phyloP scores from a whole-genome alignment of 2,113 vertebrate genomes.

The Verasper variegatus region DNA sequence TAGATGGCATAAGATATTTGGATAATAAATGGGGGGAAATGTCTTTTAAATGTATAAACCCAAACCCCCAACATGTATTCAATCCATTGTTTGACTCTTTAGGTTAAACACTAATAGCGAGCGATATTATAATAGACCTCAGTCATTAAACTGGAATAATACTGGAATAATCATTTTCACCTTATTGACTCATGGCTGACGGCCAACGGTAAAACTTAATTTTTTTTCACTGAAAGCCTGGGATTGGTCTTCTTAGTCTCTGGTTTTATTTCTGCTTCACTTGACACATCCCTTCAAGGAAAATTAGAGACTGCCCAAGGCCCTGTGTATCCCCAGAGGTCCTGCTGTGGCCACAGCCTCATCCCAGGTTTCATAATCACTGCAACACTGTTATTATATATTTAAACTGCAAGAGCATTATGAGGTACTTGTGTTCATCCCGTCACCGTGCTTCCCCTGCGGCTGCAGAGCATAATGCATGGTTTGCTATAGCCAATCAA shows the following conservation, averaged over 20 bases:
- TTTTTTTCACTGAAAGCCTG: not conserved
- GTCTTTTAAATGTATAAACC: not conserved
- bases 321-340: not conserved
- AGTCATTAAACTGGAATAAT: not conserved
- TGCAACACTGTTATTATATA: not conserved
- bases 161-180: slow-evolving; percentile 13
- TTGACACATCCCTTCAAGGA: slow-evolving; percentile 8
- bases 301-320: not conserved
- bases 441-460: not conserved
- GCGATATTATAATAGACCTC: not conserved
- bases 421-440: slow-evolving; percentile 8
- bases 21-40: no score
- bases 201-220: not conserved
- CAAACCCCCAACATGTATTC: slow-evolving; percentile 6
- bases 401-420: slow-evolving; percentile 17
- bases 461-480: not conserved
- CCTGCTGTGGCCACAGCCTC: not conserved
- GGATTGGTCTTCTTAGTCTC: not conserved
- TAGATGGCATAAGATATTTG: no score
- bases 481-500: slow-evolving; percentile 9
- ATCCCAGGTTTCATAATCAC: slow-evolving; percentile 14
- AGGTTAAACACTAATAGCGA: not conserved
- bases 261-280: slow-evolving; percentile 22
- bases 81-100: not conserved
- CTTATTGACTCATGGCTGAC: slow-evolving; percentile 2